Evolutionary conservation across 2,888 invertebrate genomes (phyloP).

Genomic region (Cryptus viduatorius): DNA sequence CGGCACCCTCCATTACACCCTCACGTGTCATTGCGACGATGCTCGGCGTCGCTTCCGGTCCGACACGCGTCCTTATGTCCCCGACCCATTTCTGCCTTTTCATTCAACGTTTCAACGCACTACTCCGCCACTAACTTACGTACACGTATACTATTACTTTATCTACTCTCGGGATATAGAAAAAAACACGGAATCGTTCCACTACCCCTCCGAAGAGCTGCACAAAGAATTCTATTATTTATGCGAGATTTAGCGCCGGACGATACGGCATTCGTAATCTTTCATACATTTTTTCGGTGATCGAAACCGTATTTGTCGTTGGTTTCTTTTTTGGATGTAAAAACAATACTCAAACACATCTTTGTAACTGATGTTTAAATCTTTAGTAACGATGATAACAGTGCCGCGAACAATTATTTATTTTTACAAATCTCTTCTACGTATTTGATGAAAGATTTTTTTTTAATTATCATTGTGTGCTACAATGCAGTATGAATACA

Average conservation of each 20-base stretch:
- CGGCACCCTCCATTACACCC: conserved; percentile 70
- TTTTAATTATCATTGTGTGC: too few relatives aligned
- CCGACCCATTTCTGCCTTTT: conserved; percentile 62
- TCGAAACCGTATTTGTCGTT: not conserved
- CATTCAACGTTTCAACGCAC: conserved; percentile 46
- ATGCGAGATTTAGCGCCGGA: conserved; percentile 23
- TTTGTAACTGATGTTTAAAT: not conserved
- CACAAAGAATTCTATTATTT: conserved; percentile 27
- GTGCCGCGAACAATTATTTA: too few relatives aligned
- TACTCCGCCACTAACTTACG: not conserved
- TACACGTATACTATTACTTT: conserved; percentile 18
- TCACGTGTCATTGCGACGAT: conserved; percentile 81
- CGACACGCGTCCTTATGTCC: conserved; percentile 79
- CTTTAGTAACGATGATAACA: too few relatives aligned
- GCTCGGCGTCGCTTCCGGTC: conserved; percentile 80
- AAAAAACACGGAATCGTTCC: conserved; percentile 7
- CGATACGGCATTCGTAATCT: not conserved
- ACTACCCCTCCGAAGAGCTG: conserved; percentile 3
- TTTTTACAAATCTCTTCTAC: too few relatives aligned
- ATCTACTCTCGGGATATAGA: not conserved
- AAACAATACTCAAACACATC: not conserved
- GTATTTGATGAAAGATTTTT: not conserved
- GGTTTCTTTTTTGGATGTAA: not conserved
- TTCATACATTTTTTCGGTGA: not conserved
- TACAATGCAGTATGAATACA: not conserved